Conservation (phyloP, 1,140 invertebrate genomes). For the Callitettix versicolor region DNA sequence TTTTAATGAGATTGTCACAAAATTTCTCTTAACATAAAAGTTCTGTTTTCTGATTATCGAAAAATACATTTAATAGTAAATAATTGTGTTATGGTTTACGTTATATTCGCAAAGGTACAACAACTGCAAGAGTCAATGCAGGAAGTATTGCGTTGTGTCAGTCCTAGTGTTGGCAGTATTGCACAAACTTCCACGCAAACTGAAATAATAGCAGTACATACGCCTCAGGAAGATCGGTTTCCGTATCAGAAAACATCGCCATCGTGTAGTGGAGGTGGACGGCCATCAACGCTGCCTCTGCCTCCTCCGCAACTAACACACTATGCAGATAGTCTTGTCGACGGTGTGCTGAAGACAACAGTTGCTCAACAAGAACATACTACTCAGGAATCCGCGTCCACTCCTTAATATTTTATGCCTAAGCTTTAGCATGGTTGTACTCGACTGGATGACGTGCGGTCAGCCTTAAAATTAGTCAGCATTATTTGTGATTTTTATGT, state of each 20-base stretch:
- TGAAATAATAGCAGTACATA: slow-evolving; percentile 62
- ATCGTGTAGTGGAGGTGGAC: background rate
- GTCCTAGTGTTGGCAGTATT: slow-evolving; percentile 34
- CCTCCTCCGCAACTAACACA: slow-evolving; percentile 7
- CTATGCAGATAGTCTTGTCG: slow-evolving; percentile 12
- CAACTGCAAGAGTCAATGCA: slow-evolving; percentile 64
- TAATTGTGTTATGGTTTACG: no score
- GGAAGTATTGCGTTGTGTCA: slow-evolving; percentile 57
- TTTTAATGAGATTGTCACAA: no score
- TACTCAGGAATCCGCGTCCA: slow-evolving; percentile 2
- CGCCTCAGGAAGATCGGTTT: slow-evolving; percentile 35
- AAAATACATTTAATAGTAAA: no score
- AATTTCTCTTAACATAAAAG: no score
- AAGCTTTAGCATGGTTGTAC: no score
- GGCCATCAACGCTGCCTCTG: slow-evolving; percentile 16
- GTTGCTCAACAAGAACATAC: slow-evolving; percentile 2
- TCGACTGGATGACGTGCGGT: no score
- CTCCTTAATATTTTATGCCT: background rate
- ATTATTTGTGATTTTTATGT: no score
- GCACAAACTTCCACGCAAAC: slow-evolving; percentile 51
- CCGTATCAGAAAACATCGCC: slow-evolving; percentile 12
- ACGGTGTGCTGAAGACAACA: slow-evolving; percentile 13
- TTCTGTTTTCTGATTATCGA: no score
- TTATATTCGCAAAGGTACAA: slow-evolving; percentile 49
- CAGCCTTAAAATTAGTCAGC: no score